Base-by-base conservation (phyloP, 2,797 vertebrate genomes). In the Oryzias dopingdopingensis region DNA sequence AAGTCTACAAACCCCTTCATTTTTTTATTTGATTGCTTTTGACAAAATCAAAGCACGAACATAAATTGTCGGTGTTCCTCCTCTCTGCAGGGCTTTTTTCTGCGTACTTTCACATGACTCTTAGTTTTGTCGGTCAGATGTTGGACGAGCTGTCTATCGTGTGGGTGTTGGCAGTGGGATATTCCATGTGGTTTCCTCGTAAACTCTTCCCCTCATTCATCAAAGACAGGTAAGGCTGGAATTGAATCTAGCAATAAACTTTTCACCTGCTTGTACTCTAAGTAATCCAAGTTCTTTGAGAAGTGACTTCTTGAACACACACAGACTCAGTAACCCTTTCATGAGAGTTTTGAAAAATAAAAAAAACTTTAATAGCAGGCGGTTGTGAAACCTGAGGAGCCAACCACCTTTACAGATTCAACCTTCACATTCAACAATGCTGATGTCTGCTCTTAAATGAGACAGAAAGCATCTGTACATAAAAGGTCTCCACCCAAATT, bases 81-180 rank as follows among this genome's bases (percentile, higher is more conserved):
- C 10, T 37, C 46, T 47, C 10, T 55, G 10, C 73, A 98, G 97
- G 96, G 1, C 0, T 94, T 3, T 98, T 97, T 84, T 99, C 96
- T 0, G 78, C 80, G 0, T 99, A 99, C 71, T 98, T 96, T 72
- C 97, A 98, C 89, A 95, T 95, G 95, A 98, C 97, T 0, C 89
- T 99, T 17, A 99, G 96, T 79, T 97, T 96, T 0, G 71, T 95
- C 42, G 97, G 97, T 10, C 97, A 98, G 84, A 90, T 98, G 86
- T 74, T 98, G 77, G 97, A 98, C 0, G 97, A 99, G 68, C 81
- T 99, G 49, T 92, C 96, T 20, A 98, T 99, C 82, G 86, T 99
- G 54, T 99, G 96, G 97, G 84, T 95, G 0, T 62, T 98, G 83
- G 92, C 93, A 0, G 49, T 87, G 1, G 83, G 91, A 12, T 98